Evolutionary conservation across 2,113 vertebrate species (phyloP).

Genomic region (Sinosuthora webbiana): DNA sequence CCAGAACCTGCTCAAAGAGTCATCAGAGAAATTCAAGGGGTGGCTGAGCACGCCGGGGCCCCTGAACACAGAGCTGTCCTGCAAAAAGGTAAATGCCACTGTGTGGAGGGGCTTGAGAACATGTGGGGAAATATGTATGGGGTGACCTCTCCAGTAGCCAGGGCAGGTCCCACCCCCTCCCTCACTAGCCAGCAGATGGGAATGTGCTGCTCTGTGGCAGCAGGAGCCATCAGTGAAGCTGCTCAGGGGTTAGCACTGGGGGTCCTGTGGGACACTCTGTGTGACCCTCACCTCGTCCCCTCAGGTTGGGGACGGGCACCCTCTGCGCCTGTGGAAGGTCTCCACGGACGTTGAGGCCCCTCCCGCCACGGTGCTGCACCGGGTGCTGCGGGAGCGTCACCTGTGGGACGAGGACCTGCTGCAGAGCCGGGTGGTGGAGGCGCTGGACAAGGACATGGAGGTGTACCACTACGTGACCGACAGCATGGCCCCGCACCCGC

Average conservation of each 20-base stretch:
- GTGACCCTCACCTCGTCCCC: neutral
- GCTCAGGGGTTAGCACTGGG: too few relatives aligned
- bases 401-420: constrained; percentile 89
- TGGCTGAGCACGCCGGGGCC: constrained; percentile 75
- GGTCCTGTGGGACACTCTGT: neutral
- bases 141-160: neutral
- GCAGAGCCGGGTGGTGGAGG: constrained; percentile 79
- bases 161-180: neutral
- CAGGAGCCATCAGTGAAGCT: neutral
- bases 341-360: constrained; percentile 80
- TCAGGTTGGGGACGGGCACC: constrained; percentile 81
- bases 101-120: neutral
- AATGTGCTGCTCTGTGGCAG: rapidly evolving
- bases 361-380: constrained; percentile 75
- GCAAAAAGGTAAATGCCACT: constrained; percentile 76
- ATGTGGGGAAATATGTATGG: rapidly evolving
- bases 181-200: neutral
- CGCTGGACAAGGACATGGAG: constrained; percentile 79
- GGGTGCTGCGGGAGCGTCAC: constrained; percentile 82
- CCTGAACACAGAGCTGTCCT: constrained; percentile 79
- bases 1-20: constrained; percentile 77
- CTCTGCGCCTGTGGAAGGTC: constrained; percentile 81
- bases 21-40: constrained; percentile 79
- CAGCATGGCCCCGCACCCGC: constrained; percentile 86
- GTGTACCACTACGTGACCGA: constrained; percentile 83